Base-by-base conservation (phyloP, 2,113 vertebrate species). In the Sceloporus undulatus region DNA sequence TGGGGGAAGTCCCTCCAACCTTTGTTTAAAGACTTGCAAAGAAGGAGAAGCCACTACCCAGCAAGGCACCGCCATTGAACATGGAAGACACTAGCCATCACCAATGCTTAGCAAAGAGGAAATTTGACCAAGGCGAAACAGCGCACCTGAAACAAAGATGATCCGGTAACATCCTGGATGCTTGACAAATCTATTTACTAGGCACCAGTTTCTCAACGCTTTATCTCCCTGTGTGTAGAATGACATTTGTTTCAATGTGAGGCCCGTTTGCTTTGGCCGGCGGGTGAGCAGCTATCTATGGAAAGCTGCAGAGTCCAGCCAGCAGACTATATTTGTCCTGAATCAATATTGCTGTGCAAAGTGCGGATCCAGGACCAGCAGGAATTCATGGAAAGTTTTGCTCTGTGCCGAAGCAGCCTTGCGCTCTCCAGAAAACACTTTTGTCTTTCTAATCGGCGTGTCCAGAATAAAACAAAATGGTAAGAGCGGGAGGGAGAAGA, bases 351-450 rank as follows among this genome's bases (percentile, higher is more conserved):
- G 88, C 90, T 87, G 90, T 94, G 89, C 87, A 59, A 95, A 94
- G 82, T 0, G 4, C 82, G 68, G 66, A 9, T 97, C 96, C 97
- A 97, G 96, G 91, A 97, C 96, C 96, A 97, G 97, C 97, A 97
- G 91, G 94, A 91, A 87, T 92, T 94, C 91, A 85, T 96, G 95
- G 96, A 97, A 97, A 96, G 90, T 94, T 91, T 87, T 95, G 94
- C 92, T 93, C 21, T 86, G 87, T 11, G 42, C 89, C 68, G 91
- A 34, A 92, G 94, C 59, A 62, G 59, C 59, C 92, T 70, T 84
- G 79, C 3, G 42, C 59, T 62, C 91, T 92, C 79, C 91, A 92
- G 89, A 92, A 91, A 78, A 48, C 14, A 70, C 84, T 94, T 82
- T 96, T 95, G 89, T 93, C 92, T 89, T 88, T 90, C 86, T 96